Conservation (phyloP, 2,113 vertebrate genomes). For the Dipodomys ordii region DNA sequence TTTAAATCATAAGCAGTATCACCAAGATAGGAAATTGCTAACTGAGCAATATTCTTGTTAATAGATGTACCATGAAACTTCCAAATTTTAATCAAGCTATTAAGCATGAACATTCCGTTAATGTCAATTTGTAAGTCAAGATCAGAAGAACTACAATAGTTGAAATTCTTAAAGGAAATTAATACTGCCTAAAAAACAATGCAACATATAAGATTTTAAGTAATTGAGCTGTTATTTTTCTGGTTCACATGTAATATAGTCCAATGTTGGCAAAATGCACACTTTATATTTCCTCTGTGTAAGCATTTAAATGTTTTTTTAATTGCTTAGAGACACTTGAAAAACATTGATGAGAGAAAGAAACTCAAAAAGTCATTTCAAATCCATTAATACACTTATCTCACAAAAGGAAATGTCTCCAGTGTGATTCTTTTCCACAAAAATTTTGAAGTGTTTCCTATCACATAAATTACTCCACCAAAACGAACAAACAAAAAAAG, state of each 20-base stretch:
- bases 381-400: not conserved
- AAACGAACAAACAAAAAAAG: not conserved
- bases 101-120: not conserved
- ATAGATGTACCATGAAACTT: not conserved
- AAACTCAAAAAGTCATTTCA: constrained; percentile 11
- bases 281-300: not conserved
- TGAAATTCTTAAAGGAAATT: constrained; percentile 52
- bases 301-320: not conserved
- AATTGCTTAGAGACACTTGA: not conserved
- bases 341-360: not conserved
- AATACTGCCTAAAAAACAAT: not conserved
- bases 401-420: not conserved
- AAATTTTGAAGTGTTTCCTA: not conserved
- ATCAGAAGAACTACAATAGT: not conserved
- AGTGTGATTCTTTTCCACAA: not conserved
- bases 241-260: not conserved
- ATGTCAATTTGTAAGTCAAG: not conserved
- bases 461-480: not conserved
- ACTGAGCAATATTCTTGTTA: not conserved
- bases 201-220: constrained; percentile 33
- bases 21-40: constrained; percentile 21
- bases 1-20: not conserved
- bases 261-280: constrained; percentile 17
- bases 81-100: constrained; percentile 19
- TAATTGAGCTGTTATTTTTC: not conserved